Evolutionary conservation across 1,140 invertebrate species (phyloP).

Genomic region (Brachionus paranguensis): DNA sequence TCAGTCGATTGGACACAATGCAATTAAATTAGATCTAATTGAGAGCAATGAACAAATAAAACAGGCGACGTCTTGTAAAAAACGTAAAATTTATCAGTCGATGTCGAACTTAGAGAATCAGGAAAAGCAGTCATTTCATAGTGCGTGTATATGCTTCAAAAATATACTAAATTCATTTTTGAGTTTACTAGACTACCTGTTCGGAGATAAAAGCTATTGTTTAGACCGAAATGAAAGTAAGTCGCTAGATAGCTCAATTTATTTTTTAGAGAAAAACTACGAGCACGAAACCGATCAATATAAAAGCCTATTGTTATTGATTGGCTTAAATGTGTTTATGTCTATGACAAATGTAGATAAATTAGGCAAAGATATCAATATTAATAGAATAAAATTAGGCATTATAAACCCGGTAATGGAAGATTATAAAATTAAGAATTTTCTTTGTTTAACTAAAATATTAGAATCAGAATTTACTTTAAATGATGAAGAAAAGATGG

Average conservation of each 20-base stretch:
- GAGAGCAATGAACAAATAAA: background rate
- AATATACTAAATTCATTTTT: constrained; percentile 13
- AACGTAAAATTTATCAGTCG: background rate
- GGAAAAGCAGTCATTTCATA: background rate
- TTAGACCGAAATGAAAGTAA: background rate
- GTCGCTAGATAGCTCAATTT: background rate
- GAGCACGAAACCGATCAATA: background rate
- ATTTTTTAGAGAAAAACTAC: background rate
- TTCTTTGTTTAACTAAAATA: background rate
- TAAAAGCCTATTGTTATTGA: background rate
- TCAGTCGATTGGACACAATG: background rate
- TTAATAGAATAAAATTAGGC: background rate
- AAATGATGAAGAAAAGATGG: background rate
- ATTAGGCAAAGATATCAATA: background rate
- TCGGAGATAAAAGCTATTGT: background rate
- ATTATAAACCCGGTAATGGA: background rate
- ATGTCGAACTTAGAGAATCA: background rate
- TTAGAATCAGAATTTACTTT: background rate
- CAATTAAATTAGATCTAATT: background rate
- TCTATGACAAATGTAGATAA: background rate
- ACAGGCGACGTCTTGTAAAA: background rate
- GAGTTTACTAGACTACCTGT: background rate
- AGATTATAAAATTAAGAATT: constrained; percentile 23
- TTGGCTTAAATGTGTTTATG: background rate
- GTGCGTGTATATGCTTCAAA: constrained; percentile 6